Conservation (phyloP, 35 echinoderm and acorn worm species). For the Holothuria glaberrima region DNA sequence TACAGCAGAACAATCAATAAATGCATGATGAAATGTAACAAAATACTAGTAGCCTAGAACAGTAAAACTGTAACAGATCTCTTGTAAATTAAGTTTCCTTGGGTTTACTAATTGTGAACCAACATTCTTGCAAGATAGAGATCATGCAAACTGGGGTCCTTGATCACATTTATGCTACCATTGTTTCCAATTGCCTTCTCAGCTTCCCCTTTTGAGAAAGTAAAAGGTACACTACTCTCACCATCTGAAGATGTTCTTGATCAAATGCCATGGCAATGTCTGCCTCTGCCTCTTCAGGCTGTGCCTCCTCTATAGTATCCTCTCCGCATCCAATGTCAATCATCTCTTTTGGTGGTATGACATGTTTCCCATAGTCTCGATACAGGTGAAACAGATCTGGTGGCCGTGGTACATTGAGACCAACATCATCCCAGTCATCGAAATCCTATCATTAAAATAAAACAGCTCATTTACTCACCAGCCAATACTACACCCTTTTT, state of each 20-base stretch:
- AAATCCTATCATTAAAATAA: slow-evolving; percentile 75
- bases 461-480: too few relatives aligned
- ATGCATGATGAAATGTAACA: too few relatives aligned
- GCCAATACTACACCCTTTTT: too few relatives aligned
- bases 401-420: slow-evolving; percentile 86
- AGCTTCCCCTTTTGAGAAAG: neutral
- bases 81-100: too few relatives aligned
- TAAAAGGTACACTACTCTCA: slow-evolving; percentile 35
- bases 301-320: slow-evolving; percentile 77
- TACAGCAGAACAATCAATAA: too few relatives aligned
- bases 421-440: slow-evolving; percentile 99
- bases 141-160: too few relatives aligned
- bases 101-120: too few relatives aligned
- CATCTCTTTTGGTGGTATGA: slow-evolving; percentile 77
- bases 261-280: slow-evolving; percentile 83
- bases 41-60: too few relatives aligned
- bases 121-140: too few relatives aligned
- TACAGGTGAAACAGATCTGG: slow-evolving; percentile 97
- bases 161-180: too few relatives aligned
- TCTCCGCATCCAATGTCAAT: slow-evolving; percentile 90
- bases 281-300: slow-evolving; percentile 92
- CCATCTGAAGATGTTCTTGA: slow-evolving; percentile 86
- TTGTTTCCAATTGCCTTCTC: neutral
- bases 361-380: slow-evolving; percentile 89
- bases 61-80: too few relatives aligned